Evolutionary conservation across 2,888 invertebrate species (phyloP).

Genomic region (Ditula angustiorana): DNA sequence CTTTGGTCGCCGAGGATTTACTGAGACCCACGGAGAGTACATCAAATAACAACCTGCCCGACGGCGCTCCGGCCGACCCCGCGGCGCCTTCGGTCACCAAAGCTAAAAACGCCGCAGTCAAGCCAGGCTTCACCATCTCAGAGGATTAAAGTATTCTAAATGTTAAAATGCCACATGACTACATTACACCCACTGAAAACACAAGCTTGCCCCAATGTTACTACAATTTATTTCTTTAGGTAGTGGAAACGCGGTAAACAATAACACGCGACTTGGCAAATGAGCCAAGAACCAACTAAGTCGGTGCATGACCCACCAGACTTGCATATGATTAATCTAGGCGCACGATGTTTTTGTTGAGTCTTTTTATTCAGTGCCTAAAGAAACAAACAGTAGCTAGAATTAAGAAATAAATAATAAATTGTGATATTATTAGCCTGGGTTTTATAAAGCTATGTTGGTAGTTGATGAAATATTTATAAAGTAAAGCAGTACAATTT

Average conservation of each 20-base stretch:
- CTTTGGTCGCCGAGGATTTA: slow-evolving; percentile 69
- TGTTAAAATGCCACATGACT: not conserved
- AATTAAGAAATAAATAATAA: slow-evolving; percentile 30
- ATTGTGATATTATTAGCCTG: slow-evolving; percentile 34
- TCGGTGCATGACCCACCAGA: no score
- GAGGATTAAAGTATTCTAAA: slow-evolving; percentile 50
- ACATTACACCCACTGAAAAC: slow-evolving; percentile 22
- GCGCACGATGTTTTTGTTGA: no score
- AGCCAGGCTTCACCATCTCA: slow-evolving; percentile 70
- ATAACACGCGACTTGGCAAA: no score
- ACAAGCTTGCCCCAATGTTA: slow-evolving; percentile 30
- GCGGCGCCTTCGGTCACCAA: slow-evolving; percentile 65
- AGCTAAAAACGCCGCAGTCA: slow-evolving; percentile 65
- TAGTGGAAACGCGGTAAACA: no score
- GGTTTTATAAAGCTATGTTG: not conserved
- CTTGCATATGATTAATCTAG: no score
- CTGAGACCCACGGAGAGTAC: slow-evolving; percentile 59
- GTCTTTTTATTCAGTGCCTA: no score
- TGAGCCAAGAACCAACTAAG: no score
- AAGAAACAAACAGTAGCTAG: no score
- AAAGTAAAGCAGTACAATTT: not conserved
- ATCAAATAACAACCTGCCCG: slow-evolving; percentile 54
- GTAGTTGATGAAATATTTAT: not conserved
- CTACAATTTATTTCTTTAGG: no score
- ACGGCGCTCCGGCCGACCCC: slow-evolving; percentile 44